Evolutionary conservation across 2,113 vertebrate genomes (phyloP).

Genomic region (Lepisosteus osseus): DNA sequence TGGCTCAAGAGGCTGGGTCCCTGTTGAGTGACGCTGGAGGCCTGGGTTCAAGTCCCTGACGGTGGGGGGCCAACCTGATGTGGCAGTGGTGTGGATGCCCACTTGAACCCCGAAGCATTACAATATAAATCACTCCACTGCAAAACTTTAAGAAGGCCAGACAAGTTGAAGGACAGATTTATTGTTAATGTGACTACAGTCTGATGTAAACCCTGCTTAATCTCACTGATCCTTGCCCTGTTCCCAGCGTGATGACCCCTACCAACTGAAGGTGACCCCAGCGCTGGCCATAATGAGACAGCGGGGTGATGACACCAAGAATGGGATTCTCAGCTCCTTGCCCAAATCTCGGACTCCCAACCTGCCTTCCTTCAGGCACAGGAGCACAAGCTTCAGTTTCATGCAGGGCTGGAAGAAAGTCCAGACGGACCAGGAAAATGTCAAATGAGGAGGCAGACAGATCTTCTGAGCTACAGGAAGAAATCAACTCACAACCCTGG

Average conservation of each 20-base stretch:
- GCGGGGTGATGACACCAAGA: conserved; percentile 54
- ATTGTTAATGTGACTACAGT: neutral
- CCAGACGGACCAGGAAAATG: conserved; percentile 9
- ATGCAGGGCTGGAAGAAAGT: conserved; percentile 37
- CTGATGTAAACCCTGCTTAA: neutral
- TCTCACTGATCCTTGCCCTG: neutral
- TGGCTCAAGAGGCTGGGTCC: too few species aligned
- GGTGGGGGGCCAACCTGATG: too few species aligned
- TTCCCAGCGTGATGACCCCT: conserved; percentile 32
- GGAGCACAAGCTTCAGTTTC: conserved; percentile 30
- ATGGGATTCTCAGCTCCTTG: conserved; percentile 21
- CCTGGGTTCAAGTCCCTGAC: too few species aligned
- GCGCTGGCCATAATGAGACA: conserved; percentile 72
- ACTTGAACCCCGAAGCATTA: too few species aligned
- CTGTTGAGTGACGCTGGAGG: too few species aligned
- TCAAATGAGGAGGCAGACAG: too few species aligned
- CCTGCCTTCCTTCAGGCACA: conserved; percentile 38
- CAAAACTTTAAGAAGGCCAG: too few species aligned
- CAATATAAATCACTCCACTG: too few species aligned
- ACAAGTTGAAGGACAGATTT: too few species aligned
- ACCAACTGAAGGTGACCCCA: conserved; percentile 54
- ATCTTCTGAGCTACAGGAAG: too few species aligned
- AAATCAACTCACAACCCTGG: too few species aligned
- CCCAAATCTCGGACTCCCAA: conserved; percentile 17
- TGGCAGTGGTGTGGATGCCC: too few species aligned